Evolutionary conservation across 2,888 invertebrate genomes (phyloP).

Genomic region (Scaeva pyrastri): DNA sequence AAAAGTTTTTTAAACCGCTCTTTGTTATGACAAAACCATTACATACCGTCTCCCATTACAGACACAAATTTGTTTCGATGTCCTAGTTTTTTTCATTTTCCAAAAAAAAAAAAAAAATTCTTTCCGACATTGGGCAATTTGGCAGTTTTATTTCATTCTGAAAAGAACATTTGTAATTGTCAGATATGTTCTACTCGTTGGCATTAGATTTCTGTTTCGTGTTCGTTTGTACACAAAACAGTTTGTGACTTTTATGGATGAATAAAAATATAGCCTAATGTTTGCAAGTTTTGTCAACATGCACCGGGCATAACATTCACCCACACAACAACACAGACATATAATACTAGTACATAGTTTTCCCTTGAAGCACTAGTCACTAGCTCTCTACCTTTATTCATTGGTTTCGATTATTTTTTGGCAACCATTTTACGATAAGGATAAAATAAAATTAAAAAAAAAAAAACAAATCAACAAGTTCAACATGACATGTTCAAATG

Average conservation of each 20-base stretch:
- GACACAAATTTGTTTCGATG: background rate
- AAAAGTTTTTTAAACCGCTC: too few species aligned
- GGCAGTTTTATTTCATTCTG: conserved; percentile 48
- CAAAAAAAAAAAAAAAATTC: conserved; percentile 8
- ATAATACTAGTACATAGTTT: background rate
- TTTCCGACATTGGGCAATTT: conserved; percentile 47
- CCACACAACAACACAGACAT: background rate
- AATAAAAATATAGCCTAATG: conserved; percentile 35
- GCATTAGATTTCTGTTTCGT: conserved; percentile 54
- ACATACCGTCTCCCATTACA: background rate
- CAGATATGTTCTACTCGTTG: conserved; percentile 61
- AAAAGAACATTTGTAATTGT: conserved; percentile 63
- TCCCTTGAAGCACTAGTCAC: background rate
- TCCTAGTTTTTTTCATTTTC: background rate
- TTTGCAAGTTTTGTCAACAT: conserved; percentile 20
- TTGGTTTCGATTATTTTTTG: conserved; percentile 38
- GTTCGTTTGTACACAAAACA: conserved; percentile 2
- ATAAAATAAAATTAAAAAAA: too few species aligned
- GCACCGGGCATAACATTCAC: background rate
- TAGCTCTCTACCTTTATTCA: background rate
- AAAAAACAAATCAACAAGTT: conserved; percentile 66
- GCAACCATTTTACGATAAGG: conserved; percentile 46
- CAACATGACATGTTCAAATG: conserved; percentile 55
- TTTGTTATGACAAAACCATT: background rate
- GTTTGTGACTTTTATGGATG: conserved; percentile 44